A percentile compares a stretch with the other conserved stretches of the same genome.
Evolutionary conservation across 2,113 vertebrate species (phyloP).

Genomic region (Mirza zaza): DNA sequence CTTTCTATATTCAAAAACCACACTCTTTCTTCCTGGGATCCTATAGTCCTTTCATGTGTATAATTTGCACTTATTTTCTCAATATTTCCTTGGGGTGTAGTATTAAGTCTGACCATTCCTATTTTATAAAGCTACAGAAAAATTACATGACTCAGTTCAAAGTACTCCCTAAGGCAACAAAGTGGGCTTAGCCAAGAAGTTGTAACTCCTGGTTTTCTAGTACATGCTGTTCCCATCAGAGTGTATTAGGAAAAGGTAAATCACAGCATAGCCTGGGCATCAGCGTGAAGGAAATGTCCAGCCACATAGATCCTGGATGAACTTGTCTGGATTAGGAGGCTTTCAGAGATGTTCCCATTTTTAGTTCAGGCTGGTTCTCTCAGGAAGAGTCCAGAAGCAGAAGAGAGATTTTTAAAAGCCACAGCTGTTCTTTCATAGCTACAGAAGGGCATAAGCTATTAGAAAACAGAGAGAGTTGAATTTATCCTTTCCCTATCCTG

Average conservation of each 20-base stretch:
- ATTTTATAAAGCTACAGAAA: neutral
- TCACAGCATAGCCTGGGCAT: accelerated
- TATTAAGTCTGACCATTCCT: neutral
- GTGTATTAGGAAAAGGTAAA: neutral
- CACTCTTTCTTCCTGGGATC: neutral
- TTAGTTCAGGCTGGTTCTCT: neutral
- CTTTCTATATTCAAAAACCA: neutral
- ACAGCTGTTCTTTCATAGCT: neutral
- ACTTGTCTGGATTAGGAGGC: neutral
- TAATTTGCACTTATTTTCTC: neutral
- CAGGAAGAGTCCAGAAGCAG: neutral
- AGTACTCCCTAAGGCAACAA: neutral
- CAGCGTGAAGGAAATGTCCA: neutral
- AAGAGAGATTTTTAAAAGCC: neutral
- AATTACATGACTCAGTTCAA: neutral
- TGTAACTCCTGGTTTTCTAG: too few relatives aligned
- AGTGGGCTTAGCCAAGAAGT: neutral
- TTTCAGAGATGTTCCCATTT: neutral
- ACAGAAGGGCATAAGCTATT: neutral
- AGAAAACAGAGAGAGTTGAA: neutral
- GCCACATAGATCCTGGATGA: neutral
- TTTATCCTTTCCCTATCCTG: neutral
- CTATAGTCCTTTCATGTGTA: neutral
- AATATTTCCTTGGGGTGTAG: neutral
- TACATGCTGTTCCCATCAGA: neutral